A percentile compares a stretch with the other conserved stretches of the same genome.
phyloP scores from a whole-genome alignment of 2,113 vertebrate genomes.

The Siphamia tubifer region DNA sequence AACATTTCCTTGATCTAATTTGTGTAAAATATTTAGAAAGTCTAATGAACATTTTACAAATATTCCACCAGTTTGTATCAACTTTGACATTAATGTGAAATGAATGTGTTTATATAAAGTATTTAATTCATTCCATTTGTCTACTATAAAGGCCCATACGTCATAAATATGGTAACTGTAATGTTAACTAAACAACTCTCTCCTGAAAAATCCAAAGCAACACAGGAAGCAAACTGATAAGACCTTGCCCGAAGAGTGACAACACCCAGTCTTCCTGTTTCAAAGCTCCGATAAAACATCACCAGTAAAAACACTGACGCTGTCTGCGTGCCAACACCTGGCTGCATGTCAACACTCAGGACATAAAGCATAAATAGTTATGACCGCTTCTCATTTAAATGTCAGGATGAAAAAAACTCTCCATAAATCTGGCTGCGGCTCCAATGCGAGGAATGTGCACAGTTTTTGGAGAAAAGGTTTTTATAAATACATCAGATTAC shows the following conservation, averaged over 20 bases:
- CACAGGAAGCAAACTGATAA: not conserved
- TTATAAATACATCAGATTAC: constrained; percentile 41
- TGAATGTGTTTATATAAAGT: no score
- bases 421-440: constrained; percentile 28
- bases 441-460: constrained; percentile 6
- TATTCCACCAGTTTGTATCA: no score
- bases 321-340: not conserved
- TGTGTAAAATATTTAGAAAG: no score
- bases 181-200: not conserved
- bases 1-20: no score
- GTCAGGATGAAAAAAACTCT: constrained; percentile 12
- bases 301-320: not conserved
- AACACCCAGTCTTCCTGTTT: not conserved
- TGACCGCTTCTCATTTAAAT: constrained; percentile 36
- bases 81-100: no score
- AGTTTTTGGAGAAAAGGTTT: constrained; percentile 19
- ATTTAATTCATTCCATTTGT: no score
- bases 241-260: not conserved
- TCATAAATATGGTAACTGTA: not conserved
- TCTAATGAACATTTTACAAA: no score
- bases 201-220: not conserved
- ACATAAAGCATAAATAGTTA: not conserved
- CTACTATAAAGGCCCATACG: no score
- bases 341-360: not conserved
- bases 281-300: not conserved